Evolutionary conservation across 2,797 vertebrate genomes (phyloP), one percentile per base, ranked within the genome.

Genomic region (Premnoplex brunnescens): DNA sequence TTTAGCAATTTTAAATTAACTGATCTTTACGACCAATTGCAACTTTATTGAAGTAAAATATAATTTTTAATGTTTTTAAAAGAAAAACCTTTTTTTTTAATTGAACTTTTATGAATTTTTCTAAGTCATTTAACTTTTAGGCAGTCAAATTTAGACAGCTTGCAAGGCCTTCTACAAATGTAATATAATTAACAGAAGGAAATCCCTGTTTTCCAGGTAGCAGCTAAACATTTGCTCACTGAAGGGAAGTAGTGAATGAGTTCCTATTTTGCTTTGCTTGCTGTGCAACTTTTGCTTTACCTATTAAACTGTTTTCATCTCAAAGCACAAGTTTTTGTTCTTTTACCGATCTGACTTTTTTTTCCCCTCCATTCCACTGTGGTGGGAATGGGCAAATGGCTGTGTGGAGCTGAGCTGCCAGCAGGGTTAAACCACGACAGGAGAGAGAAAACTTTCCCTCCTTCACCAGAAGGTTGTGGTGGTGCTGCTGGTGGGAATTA

Each of bases 341-440:
- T 71, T 72, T 62, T 30, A 58, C 17, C 11, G 44, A 26, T 59
- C 26, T 41, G 24, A 63, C n/a, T 73, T 79, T 68, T 83, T 76
- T 68, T 83, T 76, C 18, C 64, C 7, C 4, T 7, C 21, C 4
- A 3, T 56, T 48, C 17, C 3, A 9, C 39, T 62, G 9, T 16
- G 2, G 18, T 20, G 13, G 43, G 19, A 30, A 30, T 4, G 51
- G 64, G 24, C 1, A 8, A 83, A 54, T 3, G 7, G 12, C 51
- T 49, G 41, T 7, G 14, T 60, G 37, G 51, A 39, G 18, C 67
- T 85, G 58, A 78, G 66, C 60, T 84, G 52, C 60, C 1, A 4
- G 5, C 6, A 4, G 22, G 30, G 39, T 83, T 44, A 74, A 59
- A 68, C 13, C 27, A 23, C 0, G 2, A 12, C 2, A 46, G 23